phyloP scores from a whole-genome alignment of 1,140 invertebrate species.

The Adelges cooleyi region DNA sequence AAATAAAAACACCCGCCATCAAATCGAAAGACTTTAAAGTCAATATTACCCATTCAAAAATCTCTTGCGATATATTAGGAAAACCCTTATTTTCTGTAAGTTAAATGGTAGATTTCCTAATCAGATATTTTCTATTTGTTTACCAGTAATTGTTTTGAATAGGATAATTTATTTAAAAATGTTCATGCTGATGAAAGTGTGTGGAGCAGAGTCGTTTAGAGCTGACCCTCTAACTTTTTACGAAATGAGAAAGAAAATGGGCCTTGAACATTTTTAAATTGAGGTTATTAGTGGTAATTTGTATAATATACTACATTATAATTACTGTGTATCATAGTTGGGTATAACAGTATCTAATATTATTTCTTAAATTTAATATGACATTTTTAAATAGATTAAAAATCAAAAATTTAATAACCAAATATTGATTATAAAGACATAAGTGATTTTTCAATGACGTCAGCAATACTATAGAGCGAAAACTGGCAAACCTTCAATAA shows the following conservation, averaged over 20 bases:
- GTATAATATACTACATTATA: too few relatives aligned
- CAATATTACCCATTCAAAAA: constrained; percentile 36
- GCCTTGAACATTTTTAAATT: constrained; percentile 46
- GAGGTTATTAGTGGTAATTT: too few relatives aligned
- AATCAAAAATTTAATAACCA: too few relatives aligned
- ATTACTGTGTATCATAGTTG: too few relatives aligned
- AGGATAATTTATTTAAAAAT: constrained; percentile 37
- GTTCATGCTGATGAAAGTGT: constrained; percentile 39
- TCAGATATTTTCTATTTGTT: neutral
- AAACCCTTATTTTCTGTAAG: constrained; percentile 39
- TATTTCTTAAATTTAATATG: too few relatives aligned
- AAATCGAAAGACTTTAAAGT: constrained; percentile 40
- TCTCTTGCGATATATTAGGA: constrained; percentile 35
- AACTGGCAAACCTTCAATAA: too few relatives aligned
- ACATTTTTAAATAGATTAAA: too few relatives aligned
- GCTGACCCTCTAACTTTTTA: constrained; percentile 40
- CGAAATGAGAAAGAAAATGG: constrained; percentile 47
- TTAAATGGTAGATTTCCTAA: neutral
- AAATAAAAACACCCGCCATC: constrained; percentile 38
- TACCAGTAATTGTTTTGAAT: neutral
- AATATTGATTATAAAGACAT: too few relatives aligned
- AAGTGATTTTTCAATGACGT: too few relatives aligned
- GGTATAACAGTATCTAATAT: too few relatives aligned
- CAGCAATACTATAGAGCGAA: too few relatives aligned
- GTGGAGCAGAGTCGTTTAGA: constrained; percentile 41